Percentiles rank a stretch among this genome's conserved stretches.
These are phyloP conservation scores for Coecobrya sp. DNA, from an alignment of 2,888 invertebrate genomes.

Conservation along the genomic window DNA sequence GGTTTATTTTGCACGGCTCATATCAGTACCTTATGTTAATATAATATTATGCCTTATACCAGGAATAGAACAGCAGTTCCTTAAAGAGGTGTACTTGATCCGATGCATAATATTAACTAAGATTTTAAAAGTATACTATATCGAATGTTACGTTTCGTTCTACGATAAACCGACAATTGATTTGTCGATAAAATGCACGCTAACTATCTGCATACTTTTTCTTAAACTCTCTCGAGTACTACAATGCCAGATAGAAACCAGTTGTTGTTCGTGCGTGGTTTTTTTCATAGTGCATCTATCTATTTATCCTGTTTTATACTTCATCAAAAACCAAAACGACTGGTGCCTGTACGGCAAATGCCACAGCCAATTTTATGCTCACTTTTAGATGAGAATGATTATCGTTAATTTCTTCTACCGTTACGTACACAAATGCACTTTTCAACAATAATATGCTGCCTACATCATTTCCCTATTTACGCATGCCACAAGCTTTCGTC, in stretches of 20 bases:
- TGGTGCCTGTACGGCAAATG: background rate
- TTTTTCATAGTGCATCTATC: background rate
- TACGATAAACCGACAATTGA: slow-evolving; percentile 8
- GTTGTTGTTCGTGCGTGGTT: slow-evolving; percentile 12
- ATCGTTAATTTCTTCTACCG: background rate
- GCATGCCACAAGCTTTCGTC: slow-evolving; percentile 49
- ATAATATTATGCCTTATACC: too few species aligned
- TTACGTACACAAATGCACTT: background rate
- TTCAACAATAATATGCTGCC: background rate
- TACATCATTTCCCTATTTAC: background rate
- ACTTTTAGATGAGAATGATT: background rate
- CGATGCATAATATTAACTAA: background rate
- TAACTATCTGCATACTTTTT: too few species aligned
- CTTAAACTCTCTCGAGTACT: too few species aligned
- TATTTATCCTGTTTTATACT: too few species aligned
- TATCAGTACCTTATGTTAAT: too few species aligned
- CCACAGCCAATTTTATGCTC: background rate
- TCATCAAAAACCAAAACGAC: background rate
- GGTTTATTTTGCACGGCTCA: background rate
- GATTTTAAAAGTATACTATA: background rate
- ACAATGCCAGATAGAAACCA: background rate
- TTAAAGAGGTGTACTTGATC: too few species aligned
- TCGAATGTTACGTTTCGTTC: background rate
- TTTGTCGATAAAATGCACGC: background rate
- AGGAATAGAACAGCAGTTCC: too few species aligned